Evolutionary conservation across 2,113 vertebrate species (phyloP).

Genomic region (Rhadina sibilatrix): DNA sequence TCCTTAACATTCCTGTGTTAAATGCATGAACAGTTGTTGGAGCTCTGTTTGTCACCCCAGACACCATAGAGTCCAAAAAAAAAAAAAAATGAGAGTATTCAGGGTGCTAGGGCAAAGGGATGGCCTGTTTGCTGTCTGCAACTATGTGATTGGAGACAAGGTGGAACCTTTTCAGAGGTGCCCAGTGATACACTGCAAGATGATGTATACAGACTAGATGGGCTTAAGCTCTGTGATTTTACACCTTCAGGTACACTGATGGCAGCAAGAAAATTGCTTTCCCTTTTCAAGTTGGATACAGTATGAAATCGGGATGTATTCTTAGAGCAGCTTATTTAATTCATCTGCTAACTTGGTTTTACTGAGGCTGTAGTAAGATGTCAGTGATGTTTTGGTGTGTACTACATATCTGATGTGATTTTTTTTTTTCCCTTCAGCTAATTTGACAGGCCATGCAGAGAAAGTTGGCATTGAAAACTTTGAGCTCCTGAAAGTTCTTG

Average conservation of each 20-base stretch:
- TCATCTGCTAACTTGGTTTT: background rate
- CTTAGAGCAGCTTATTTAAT: background rate
- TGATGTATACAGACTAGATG: background rate
- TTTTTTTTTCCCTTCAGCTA: conserved; percentile 77
- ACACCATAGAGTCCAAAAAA: background rate
- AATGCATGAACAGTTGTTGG: background rate
- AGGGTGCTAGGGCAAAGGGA: background rate
- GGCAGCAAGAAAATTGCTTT: background rate
- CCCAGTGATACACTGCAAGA: background rate
- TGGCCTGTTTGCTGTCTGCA: background rate
- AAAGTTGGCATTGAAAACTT: conserved; percentile 98
- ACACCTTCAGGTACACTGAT: rapidly evolving
- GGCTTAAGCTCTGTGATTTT: background rate
- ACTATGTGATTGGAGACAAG: background rate
- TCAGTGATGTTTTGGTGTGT: background rate
- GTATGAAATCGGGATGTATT: background rate
- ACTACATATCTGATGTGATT: background rate
- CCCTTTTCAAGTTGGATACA: background rate
- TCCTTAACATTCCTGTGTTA: background rate
- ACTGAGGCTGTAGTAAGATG: background rate
- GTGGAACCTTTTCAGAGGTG: background rate
- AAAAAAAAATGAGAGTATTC: background rate
- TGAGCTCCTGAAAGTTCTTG: conserved; percentile 93
- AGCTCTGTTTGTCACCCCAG: background rate
- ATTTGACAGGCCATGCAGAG: conserved; percentile 94